Evolutionary conservation across 92 coral and sea anemone species (phyloP).

Genomic region (Montipora capitata): DNA sequence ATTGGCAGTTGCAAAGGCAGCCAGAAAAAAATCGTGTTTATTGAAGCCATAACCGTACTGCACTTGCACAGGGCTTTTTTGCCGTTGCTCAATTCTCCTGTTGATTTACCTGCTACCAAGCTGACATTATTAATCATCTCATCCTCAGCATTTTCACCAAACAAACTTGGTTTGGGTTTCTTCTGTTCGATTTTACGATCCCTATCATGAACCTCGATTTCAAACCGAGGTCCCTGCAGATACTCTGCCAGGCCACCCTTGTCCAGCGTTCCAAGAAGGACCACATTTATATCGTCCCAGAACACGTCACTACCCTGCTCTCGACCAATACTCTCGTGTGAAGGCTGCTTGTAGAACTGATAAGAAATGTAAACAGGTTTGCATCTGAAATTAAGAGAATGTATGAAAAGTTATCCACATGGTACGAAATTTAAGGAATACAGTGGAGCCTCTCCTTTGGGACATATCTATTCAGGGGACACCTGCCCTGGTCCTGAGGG

Average conservation of each 20-base stretch:
- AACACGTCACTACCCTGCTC: conserved; percentile 92
- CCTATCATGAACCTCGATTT: conserved; percentile 96
- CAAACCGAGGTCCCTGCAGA: conserved; percentile 93
- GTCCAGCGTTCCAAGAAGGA: conserved; percentile 91
- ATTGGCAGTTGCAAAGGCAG: too few relatives aligned
- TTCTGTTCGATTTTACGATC: conserved; percentile 82
- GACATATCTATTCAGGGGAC: too few relatives aligned
- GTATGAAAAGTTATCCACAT: neutral
- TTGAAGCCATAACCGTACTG: too few relatives aligned
- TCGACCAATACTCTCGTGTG: conserved; percentile 83
- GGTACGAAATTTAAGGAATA: neutral
- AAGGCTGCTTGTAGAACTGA: conserved; percentile 89
- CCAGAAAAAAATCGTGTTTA: too few relatives aligned
- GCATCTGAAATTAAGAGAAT: conserved; percentile 71
- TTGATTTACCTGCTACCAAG: conserved; percentile 84
- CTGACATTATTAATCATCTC: conserved; percentile 97
- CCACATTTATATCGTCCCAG: conserved; percentile 96
- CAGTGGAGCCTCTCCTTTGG: too few relatives aligned
- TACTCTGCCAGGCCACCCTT: conserved; percentile 88
- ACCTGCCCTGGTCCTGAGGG: too few relatives aligned
- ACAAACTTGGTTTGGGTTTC: conserved; percentile 87
- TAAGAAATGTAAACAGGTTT: conserved; percentile 87
- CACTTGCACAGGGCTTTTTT: too few relatives aligned
- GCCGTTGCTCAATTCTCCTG: too few relatives aligned
- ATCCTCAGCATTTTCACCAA: conserved; percentile 96